Percentiles rank a stretch among this genome's conserved stretches.
These are phyloP conservation scores for Trichoplusia ni DNA, from an alignment of 1,140 invertebrate species.

Conservation along the genomic window DNA sequence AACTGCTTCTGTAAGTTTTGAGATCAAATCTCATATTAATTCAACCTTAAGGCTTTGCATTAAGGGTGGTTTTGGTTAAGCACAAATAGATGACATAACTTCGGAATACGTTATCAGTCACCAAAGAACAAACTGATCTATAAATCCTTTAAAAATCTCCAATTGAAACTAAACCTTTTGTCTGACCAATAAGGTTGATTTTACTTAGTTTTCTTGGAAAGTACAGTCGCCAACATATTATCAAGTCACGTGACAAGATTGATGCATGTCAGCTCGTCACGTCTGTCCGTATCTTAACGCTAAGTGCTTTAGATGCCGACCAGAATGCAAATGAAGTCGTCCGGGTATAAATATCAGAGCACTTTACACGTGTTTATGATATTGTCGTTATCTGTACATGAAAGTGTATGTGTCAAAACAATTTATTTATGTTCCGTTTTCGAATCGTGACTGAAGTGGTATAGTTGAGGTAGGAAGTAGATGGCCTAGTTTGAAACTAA, in stretches of 20 bases:
- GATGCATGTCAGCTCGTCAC: slow-evolving; percentile 37
- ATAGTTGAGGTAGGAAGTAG: neutral
- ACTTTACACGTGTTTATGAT: slow-evolving; percentile 31
- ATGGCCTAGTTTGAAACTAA: neutral
- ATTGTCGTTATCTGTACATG: slow-evolving; percentile 23
- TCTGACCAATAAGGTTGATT: neutral
- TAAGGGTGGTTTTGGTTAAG: neutral
- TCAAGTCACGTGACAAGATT: slow-evolving; percentile 39
- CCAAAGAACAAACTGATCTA: neutral
- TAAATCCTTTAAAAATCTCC: neutral
- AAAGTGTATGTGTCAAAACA: slow-evolving; percentile 10
- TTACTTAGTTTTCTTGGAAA: neutral
- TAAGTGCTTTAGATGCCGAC: slow-evolving; percentile 37
- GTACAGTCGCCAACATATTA: slow-evolving; percentile 14
- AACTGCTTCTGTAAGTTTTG: neutral
- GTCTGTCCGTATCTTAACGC: slow-evolving; percentile 35
- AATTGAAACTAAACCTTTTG: neutral
- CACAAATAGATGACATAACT: neutral
- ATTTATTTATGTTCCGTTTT: slow-evolving; percentile 13
- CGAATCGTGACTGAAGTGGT: neutral
- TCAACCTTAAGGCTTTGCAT: neutral
- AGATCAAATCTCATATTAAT: neutral
- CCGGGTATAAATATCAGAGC: slow-evolving; percentile 16
- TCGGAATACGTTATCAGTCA: slow-evolving; percentile 13
- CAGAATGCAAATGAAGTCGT: slow-evolving; percentile 39